Base-by-base conservation (phyloP, 2,797 vertebrate genomes). In the Stomatorhinus walkeri region DNA sequence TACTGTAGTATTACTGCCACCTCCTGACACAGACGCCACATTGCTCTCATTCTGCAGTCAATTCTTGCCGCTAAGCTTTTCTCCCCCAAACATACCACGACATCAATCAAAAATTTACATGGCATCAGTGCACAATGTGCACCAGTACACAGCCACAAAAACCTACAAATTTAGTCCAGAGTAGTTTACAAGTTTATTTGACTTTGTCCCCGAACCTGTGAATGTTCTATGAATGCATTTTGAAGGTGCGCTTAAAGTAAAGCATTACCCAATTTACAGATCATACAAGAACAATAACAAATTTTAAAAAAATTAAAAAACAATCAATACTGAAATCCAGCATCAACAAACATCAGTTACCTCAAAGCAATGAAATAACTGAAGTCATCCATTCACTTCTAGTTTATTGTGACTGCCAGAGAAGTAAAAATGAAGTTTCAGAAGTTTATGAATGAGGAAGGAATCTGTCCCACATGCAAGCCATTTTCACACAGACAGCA, bases 1-100 rank as follows among this genome's bases (percentile, higher is more conserved):
- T 43, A n/a, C n/a, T n/a, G n/a, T n/a, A 16, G 81, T 49, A 22
- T 16, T 89, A 83, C 88, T 85, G 88, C 88, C 88, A 85, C 88
- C 88, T 89, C 1, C 88, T 89, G 88, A 79, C 81, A 19, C 3
- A 48, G 28, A 51, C 9, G 0, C 54, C 88, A 89, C 81, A 68
- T 24, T 40, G 43, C 43, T 3, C 56, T 83, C 19, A 12, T 24
- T 22, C 10, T 36, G 43, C 16, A 22, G 40, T 85, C 36, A 61
- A 48, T 7, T n/a, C 52, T 81, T 22, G 19, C 76, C 61, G 3
- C 9, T 68, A 68, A 68, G 61, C 61, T 24, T 68, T 24, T 68
- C 64, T 36, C 28, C 12, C 64, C 28, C 28, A 72, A 16, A 72
- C 64, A 32, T 14, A 32, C 64, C 10, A 72, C 64, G 28, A 72